Conservation (phyloP, 2,888 invertebrate species). For the Euphydryas editha region DNA sequence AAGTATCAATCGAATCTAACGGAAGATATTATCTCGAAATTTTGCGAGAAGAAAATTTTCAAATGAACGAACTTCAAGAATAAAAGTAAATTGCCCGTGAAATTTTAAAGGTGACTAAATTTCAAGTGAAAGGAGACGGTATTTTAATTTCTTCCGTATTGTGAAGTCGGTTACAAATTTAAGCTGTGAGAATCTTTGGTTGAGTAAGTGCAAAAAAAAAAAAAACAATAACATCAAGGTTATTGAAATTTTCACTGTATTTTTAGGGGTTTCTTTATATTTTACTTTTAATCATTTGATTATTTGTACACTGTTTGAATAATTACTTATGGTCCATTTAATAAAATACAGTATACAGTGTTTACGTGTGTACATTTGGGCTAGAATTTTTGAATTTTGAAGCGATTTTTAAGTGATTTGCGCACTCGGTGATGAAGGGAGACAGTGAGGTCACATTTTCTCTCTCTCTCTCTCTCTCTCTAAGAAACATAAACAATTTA, state of each 20-base stretch:
- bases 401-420: too few relatives aligned
- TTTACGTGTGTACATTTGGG: too few relatives aligned
- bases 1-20: slow-evolving; percentile 21
- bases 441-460: too few relatives aligned
- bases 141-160: slow-evolving; percentile 33
- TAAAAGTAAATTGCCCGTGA: slow-evolving; percentile 39
- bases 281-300: too few relatives aligned
- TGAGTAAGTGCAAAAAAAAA: background rate
- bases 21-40: slow-evolving; percentile 29
- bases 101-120: slow-evolving; percentile 39
- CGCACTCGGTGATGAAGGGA: too few relatives aligned
- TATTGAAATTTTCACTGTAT: background rate
- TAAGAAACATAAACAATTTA: too few relatives aligned
- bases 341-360: too few relatives aligned
- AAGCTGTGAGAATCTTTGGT: background rate
- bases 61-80: slow-evolving; percentile 36
- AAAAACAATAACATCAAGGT: background rate
- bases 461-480: too few relatives aligned
- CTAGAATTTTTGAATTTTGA: too few relatives aligned
- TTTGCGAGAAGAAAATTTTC: slow-evolving; percentile 28
- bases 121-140: slow-evolving; percentile 31
- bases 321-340: too few relatives aligned
- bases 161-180: slow-evolving; percentile 12
- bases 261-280: background rate
- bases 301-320: too few relatives aligned